Base-by-base conservation (phyloP, 2,797 vertebrate genomes). In the Manis javanica region DNA sequence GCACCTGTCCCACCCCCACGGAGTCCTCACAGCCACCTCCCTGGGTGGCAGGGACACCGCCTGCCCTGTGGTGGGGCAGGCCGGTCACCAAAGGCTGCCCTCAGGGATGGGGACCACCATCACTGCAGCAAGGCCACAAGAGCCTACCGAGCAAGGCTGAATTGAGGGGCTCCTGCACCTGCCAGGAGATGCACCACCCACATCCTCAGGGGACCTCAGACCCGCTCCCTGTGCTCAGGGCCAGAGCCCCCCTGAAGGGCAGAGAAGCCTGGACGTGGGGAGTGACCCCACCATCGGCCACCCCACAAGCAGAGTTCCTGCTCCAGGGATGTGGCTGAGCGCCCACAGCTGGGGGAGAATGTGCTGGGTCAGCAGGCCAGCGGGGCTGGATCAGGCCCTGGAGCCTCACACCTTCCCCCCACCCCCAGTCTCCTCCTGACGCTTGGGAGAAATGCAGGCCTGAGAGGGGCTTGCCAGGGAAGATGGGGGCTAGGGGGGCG, bases 341-440 rank as follows among this genome's bases (percentile, higher is more conserved):
- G 92, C 88, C 96, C 46, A 0, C 46, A 34, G 51, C 15, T 49
- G n/a, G 2, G 16, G 42, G 92, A 89, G 95, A 97, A 97, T 97
- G 96, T 92, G 96, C 83, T 12, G 1, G 78, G 83, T 97, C 95
- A 97, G 97, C 95, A 96, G 88, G 84, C 81, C 71, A 57, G 90
- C 84, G 59, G 21, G 26, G 8, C 21, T 37, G 23, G 31, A 37
- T 18, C 51, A 57, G 89, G 64, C n/a, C 59, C 69, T 31, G 8
- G 2, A 26, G 34, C 34, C 26, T 21, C 46, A 7, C 37, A 16
- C 39, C 13, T 59, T 64, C 55, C n/a, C 55, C 55, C 34, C 10
- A 2, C 46, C 46, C 13, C 61, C n/a, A 15, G 6, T n/a, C 16
- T 3, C 13, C 31, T 42, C 55, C 21, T 49, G 64, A 53, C 42